phyloP scores from a whole-genome alignment of 2,113 vertebrate species.

The Ancistrus triradiatus region DNA sequence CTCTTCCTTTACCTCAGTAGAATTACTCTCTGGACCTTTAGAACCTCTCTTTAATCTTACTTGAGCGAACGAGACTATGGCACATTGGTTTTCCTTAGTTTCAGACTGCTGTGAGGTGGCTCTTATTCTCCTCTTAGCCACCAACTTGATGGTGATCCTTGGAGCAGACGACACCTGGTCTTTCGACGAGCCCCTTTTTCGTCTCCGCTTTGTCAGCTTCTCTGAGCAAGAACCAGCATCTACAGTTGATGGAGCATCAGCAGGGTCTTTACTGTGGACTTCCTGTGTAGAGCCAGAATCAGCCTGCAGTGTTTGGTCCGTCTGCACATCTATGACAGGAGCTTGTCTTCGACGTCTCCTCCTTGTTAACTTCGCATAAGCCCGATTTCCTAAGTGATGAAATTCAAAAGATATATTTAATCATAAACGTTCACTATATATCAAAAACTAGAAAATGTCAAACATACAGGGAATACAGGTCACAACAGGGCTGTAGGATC shows the following conservation, averaged over 20 bases:
- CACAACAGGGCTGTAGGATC: too few species aligned
- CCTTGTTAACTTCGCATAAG: slow-evolving; percentile 58
- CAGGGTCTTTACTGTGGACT: slow-evolving; percentile 36
- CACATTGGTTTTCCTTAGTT: slow-evolving; percentile 68
- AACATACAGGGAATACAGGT: too few species aligned
- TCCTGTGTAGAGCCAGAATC: slow-evolving; percentile 56
- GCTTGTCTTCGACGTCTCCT: slow-evolving; percentile 56
- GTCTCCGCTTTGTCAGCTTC: slow-evolving; percentile 49
- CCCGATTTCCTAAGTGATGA: slow-evolving; percentile 61
- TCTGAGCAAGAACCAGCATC: slow-evolving; percentile 51
- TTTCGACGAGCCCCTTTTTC: slow-evolving; percentile 56
- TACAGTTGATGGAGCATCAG: slow-evolving; percentile 47
- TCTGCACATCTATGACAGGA: slow-evolving; percentile 50
- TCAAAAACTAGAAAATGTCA: too few species aligned
- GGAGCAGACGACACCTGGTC: slow-evolving; percentile 55
- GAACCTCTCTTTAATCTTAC: slow-evolving; percentile 75
- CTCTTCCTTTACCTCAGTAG: slow-evolving; percentile 48
- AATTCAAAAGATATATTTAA: slow-evolving; percentile 3
- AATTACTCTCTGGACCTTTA: slow-evolving; percentile 43
- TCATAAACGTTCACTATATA: too few species aligned
- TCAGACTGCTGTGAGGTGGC: slow-evolving; percentile 62
- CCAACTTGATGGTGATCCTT: slow-evolving; percentile 73
- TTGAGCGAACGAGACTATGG: slow-evolving; percentile 70
- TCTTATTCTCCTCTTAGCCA: slow-evolving; percentile 68
- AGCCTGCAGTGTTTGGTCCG: slow-evolving; percentile 46